Percentiles rank a stretch among this genome's conserved stretches.
These are phyloP conservation scores for Thamnophis elegans DNA, from an alignment of 2,797 vertebrate genomes.

Conservation along the genomic window DNA sequence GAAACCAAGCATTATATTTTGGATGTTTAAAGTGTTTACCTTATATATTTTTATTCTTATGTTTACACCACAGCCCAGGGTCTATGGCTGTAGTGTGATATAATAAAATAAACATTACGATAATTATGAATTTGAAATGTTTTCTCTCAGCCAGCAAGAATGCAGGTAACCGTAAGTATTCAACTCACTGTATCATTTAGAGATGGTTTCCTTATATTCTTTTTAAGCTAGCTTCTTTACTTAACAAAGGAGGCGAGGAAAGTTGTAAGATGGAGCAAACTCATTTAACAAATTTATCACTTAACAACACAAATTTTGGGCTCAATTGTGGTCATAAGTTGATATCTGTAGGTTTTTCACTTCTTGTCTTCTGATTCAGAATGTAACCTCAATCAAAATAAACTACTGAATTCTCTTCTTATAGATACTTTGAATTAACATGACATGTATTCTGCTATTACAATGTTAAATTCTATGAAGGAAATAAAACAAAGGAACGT, in stretches of 20 bases:
- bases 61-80: not conserved
- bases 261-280: not conserved
- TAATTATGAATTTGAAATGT: not conserved
- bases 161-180: not conserved
- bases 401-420: not conserved
- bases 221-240: not conserved
- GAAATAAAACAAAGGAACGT: not conserved
- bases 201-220: not conserved
- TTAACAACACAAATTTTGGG: not conserved
- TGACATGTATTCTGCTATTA: not conserved
- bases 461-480: not conserved
- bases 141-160: constrained; percentile 1
- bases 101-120: not conserved
- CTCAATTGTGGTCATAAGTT: not conserved
- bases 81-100: not conserved
- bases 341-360: not conserved
- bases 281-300: not conserved
- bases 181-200: not conserved
- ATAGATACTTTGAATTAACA: not conserved
- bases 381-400: not conserved
- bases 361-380: not conserved
- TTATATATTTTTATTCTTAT: not conserved
- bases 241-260: not conserved
- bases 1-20: not conserved
- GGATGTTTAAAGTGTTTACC: not conserved